These are phyloP conservation scores for Spongia lamella DNA, from an alignment of 37 sponge, comb jelly and placozoan genomes.

Conservation along the genomic window DNA sequence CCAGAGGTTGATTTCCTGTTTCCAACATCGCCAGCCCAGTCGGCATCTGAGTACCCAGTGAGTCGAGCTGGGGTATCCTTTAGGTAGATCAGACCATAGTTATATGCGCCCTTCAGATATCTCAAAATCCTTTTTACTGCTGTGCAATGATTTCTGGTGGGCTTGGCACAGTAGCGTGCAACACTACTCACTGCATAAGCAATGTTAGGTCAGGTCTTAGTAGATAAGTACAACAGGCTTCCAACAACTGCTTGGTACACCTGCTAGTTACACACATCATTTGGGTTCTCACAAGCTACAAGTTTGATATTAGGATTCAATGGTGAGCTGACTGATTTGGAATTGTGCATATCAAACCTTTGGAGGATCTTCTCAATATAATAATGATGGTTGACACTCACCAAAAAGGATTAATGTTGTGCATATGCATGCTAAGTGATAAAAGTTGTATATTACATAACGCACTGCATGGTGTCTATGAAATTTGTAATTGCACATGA, in stretches of 20 bases:
- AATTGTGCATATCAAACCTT: slow-evolving; percentile 26
- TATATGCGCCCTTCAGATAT: slow-evolving; percentile 1
- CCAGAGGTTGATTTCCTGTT: too few species aligned
- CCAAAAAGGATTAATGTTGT: too few species aligned
- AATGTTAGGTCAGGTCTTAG: slow-evolving; percentile 12
- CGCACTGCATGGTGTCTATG: too few species aligned
- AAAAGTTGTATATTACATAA: too few species aligned
- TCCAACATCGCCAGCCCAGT: too few species aligned
- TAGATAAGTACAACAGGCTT: slow-evolving; percentile 8
- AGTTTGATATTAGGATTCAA: slow-evolving; percentile 27
- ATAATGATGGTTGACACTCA: too few species aligned
- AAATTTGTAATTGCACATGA: too few species aligned
- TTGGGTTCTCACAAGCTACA: neutral
- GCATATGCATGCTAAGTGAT: too few species aligned
- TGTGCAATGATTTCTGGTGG: neutral
- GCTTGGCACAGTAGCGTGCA: slow-evolving; percentile 1
- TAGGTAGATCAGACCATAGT: slow-evolving; percentile 15
- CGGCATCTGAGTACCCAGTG: slow-evolving; percentile 24
- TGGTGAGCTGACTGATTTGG: slow-evolving; percentile 26
- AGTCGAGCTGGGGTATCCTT: neutral
- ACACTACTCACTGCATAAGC: slow-evolving; percentile 19
- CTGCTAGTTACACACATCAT: slow-evolving; percentile 15
- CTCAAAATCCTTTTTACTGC: slow-evolving; percentile 12
- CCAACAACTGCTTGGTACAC: too few species aligned
- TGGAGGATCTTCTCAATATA: slow-evolving; percentile 37